Evolutionary conservation across 2,888 invertebrate genomes (phyloP), one percentile per base, ranked within the genome.

Genomic region (Heteromyza rotundicornis): DNA sequence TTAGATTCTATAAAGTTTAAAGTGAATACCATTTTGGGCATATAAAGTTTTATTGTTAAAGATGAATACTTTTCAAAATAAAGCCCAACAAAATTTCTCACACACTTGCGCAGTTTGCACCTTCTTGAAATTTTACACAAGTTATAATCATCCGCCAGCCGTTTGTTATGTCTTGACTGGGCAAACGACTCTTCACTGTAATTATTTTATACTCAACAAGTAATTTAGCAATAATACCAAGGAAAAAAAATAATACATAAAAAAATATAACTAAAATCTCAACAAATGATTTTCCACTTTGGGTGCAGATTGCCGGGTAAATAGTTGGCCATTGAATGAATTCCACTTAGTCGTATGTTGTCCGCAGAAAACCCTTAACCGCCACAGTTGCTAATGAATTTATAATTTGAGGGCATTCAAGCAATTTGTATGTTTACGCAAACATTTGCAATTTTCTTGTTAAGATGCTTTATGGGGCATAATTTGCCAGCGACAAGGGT

Each of bases 351-450:
- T 40, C 40, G n/a, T n/a, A n/a, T n/a, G n/a, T n/a, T n/a, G n/a
- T n/a, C n/a, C n/a, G n/a, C n/a, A n/a, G n/a, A n/a, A n/a, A n/a
- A n/a, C n/a, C n/a, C n/a, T n/a, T n/a, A n/a, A n/a, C n/a, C n/a
- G n/a, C n/a, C n/a, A n/a, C n/a, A n/a, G n/a, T n/a, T n/a, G 63
- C 56, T 63, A 63, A 63, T 64, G 64, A 59, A 64, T 64, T 64
- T 64, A 59, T 61, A 64, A 61, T 64, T 61, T 59, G 61, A 58
- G 60, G 40, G 47, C 47, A 47, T n/a, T n/a, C n/a, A n/a, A n/a
- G n/a, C 19, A 47, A 47, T 47, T 47, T 47, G 47, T 47, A 47
- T 47, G 47, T 47, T 47, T 47, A 20, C 47, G 20, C 47, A 47
- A 20, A 17, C 47, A 20, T 17, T 20, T 5, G 47, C 47, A 47